Conservation (phyloP, 2,113 vertebrate genomes). For the Rhombomys opimus region DNA sequence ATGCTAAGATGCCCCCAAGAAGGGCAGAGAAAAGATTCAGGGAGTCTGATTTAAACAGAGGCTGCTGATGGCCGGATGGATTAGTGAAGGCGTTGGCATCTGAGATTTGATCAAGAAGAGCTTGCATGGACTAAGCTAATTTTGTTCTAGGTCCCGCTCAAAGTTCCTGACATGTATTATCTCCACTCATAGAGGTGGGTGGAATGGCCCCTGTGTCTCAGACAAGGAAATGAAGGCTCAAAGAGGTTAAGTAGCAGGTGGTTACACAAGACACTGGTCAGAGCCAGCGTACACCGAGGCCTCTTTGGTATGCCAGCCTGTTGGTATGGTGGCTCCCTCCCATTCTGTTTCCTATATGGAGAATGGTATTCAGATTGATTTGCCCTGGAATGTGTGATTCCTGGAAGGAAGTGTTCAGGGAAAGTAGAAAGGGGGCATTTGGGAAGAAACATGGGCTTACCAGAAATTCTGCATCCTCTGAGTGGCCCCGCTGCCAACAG, state of each 20-base stretch:
- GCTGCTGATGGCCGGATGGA: background rate
- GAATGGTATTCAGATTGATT: background rate
- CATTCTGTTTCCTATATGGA: background rate
- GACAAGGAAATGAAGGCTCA: conserved; percentile 45
- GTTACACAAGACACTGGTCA: conserved; percentile 23
- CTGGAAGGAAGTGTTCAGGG: background rate
- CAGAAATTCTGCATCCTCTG: background rate
- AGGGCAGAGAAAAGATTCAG: background rate
- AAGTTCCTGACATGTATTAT: background rate
- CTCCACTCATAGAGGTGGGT: background rate
- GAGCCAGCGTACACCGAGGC: background rate
- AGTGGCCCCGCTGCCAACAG: background rate
- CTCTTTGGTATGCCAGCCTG: background rate
- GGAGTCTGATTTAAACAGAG: background rate
- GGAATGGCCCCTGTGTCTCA: conserved; percentile 41
- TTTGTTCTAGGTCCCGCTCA: conserved; percentile 6
- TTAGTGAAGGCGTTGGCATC: background rate
- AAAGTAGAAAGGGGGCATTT: background rate
- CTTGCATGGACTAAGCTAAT: background rate
- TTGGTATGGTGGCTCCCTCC: background rate
- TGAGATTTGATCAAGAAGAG: background rate
- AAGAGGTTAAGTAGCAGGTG: conserved; percentile 36
- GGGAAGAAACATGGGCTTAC: background rate
- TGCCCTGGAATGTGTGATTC: background rate
- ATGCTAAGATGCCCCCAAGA: background rate